Evolutionary conservation across 2,888 invertebrate genomes (phyloP).

Genomic region (Brachypalpus laphriformis): DNA sequence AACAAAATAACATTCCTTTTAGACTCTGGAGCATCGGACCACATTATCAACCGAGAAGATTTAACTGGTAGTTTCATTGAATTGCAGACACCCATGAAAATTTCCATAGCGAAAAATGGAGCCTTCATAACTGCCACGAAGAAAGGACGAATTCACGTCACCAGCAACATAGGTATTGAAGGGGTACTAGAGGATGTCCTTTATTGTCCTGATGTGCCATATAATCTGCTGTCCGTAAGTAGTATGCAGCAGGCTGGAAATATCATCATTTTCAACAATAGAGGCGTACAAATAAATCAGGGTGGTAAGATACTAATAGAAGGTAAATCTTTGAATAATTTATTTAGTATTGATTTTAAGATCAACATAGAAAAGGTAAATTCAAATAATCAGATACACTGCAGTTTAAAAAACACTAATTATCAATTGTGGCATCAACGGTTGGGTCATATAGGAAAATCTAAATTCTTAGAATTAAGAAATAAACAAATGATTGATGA

Average conservation of each 20-base stretch:
- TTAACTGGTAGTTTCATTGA: conserved; percentile 26
- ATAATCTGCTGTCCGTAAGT: conserved; percentile 77
- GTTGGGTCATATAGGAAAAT: no score
- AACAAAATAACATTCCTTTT: conserved; percentile 19
- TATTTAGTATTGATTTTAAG: no score
- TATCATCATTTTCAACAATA: conserved; percentile 76
- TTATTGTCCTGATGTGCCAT: conserved; percentile 77
- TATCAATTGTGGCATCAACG: conserved; percentile 55
- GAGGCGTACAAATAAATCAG: conserved; percentile 74
- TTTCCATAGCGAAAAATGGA: conserved; percentile 72
- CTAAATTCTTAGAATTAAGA: conserved; percentile 32
- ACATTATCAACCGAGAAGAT: conserved; percentile 61
- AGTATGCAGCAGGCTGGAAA: conserved; percentile 76
- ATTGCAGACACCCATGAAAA: conserved; percentile 63
- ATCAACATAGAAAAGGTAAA: no score
- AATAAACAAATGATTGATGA: conserved; percentile 20
- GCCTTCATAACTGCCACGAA: conserved; percentile 77
- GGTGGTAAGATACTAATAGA: conserved; percentile 49
- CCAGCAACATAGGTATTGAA: conserved; percentile 75
- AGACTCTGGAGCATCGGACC: conserved; percentile 54
- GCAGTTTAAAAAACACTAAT: no score
- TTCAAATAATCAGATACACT: no score
- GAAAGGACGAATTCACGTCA: conserved; percentile 76
- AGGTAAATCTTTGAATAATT: no score
- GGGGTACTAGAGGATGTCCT: conserved; percentile 68